These are phyloP conservation scores for Whitmania pigra DNA, from an alignment of 1,140 invertebrate species.

Conservation along the genomic window DNA sequence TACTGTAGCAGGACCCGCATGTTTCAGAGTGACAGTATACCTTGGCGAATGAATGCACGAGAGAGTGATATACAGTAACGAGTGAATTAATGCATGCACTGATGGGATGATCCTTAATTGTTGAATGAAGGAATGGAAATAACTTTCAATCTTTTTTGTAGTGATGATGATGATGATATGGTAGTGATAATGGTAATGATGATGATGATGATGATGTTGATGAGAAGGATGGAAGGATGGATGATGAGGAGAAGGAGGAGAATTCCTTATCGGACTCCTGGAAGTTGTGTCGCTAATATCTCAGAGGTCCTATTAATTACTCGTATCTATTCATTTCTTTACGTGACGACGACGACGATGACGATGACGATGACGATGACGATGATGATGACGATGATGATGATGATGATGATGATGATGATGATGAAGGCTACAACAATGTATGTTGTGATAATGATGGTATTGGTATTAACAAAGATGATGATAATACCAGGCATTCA, in stretches of 20 bases:
- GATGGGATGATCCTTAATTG: too few relatives aligned
- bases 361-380: slow-evolving; percentile 10
- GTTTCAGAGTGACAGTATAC: background rate
- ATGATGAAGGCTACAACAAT: background rate
- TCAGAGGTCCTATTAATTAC: background rate
- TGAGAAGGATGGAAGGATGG: background rate
- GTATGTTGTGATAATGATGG: background rate
- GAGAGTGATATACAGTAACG: background rate
- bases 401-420: slow-evolving; percentile 5
- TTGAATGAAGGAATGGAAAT: too few relatives aligned
- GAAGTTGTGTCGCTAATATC: slow-evolving; percentile 1
- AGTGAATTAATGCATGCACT: background rate
- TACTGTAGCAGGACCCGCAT: too few relatives aligned
- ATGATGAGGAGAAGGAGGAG: background rate
- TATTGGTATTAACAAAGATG: background rate
- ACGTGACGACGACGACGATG: background rate
- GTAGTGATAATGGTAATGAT: background rate
- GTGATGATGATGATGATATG: background rate
- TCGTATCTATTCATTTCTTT: too few relatives aligned
- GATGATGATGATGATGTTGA: background rate
- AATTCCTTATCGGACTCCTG: background rate
- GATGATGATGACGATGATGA: slow-evolving; percentile 1
- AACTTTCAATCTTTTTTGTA: too few relatives aligned
- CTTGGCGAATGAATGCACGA: background rate
- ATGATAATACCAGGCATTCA: background rate